These are phyloP conservation scores for Galbula dea DNA, from an alignment of 2,113 vertebrate genomes.

Conservation along the genomic window DNA sequence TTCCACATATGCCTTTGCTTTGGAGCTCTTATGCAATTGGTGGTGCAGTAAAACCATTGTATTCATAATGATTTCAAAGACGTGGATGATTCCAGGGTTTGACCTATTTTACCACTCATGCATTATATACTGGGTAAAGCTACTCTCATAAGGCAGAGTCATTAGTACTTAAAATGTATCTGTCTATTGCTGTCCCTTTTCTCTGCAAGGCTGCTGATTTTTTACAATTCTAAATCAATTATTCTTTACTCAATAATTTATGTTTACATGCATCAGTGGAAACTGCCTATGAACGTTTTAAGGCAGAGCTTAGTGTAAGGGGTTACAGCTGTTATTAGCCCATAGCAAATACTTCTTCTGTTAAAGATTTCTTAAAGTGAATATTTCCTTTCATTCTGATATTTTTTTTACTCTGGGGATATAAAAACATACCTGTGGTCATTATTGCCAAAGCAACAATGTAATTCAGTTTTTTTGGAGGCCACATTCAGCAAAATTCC, in stretches of 20 bases:
- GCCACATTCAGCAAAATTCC: neutral
- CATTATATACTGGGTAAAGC: slow-evolving; percentile 57
- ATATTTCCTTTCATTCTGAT: neutral
- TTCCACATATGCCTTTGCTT: slow-evolving; percentile 60
- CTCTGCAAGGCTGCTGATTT: slow-evolving; percentile 50
- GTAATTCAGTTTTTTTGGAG: neutral
- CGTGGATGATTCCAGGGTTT: slow-evolving; percentile 55
- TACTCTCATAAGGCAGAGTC: slow-evolving; percentile 44
- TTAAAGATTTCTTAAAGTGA: neutral
- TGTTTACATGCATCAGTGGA: neutral
- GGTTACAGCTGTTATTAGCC: neutral
- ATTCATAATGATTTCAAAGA: slow-evolving; percentile 72
- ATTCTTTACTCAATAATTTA: slow-evolving; percentile 29
- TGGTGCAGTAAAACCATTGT: slow-evolving; percentile 64
- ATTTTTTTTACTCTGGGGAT: neutral
- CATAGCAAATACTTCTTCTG: neutral
- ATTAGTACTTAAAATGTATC: slow-evolving; percentile 54
- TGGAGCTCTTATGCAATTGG: slow-evolving; percentile 62
- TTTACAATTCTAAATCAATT: slow-evolving; percentile 43
- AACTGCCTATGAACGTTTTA: neutral
- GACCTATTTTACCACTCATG: slow-evolving; percentile 69
- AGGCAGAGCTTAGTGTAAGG: neutral
- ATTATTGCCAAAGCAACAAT: neutral
- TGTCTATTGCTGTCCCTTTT: slow-evolving; percentile 20
- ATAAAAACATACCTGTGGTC: neutral